These are phyloP conservation scores for Acipenser ruthenus DNA, from an alignment of 2,797 vertebrate species.

Conservation along the genomic window DNA sequence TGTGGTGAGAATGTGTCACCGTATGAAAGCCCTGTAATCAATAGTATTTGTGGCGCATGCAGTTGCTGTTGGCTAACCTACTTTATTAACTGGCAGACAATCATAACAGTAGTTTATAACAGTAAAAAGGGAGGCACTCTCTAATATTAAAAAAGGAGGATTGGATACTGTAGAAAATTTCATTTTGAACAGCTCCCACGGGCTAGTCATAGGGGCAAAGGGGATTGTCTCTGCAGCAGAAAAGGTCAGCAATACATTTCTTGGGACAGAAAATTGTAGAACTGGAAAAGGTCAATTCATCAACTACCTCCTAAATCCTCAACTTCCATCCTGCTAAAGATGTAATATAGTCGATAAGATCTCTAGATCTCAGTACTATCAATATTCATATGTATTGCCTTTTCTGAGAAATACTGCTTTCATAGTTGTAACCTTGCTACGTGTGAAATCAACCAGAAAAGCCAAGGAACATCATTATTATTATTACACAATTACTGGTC, in stretches of 20 bases:
- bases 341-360: constrained; percentile 48
- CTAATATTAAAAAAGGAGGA: no score
- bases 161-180: constrained; percentile 11
- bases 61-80: no score
- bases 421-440: constrained; percentile 15
- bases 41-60: no score
- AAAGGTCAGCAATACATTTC: constrained; percentile 60
- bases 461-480: no score
- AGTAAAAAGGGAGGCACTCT: no score
- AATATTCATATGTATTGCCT: constrained; percentile 22
- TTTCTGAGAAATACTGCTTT: constrained; percentile 26
- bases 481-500: no score
- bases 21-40: no score
- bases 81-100: no score
- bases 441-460: constrained; percentile 12
- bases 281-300: constrained; percentile 63
- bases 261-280: constrained; percentile 53
- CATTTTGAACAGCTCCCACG: constrained; percentile 33
- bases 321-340: constrained; percentile 33
- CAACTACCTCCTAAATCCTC: constrained; percentile 50
- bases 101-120: no score
- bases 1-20: no score
- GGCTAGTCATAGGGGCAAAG: constrained; percentile 20
- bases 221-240: constrained; percentile 42
- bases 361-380: constrained; percentile 36